Percentiles rank a stretch among this genome's conserved stretches.
Conservation (phyloP, 2,797 vertebrate genomes). For the Carapus acus region DNA sequence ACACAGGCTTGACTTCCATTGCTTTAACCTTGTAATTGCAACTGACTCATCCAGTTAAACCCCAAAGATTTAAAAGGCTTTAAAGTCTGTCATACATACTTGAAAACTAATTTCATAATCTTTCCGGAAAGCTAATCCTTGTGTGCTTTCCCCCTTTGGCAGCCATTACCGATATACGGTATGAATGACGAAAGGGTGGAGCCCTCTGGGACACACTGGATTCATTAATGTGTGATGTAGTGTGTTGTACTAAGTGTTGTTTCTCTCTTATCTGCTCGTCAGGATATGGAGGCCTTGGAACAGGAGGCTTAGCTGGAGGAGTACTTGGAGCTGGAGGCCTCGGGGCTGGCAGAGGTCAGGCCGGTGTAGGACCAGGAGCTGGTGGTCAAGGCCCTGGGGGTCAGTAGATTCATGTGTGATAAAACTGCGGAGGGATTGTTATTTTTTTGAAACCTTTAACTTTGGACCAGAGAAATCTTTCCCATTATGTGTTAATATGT, state of each 20-base stretch:
- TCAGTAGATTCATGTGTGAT: constrained; percentile 15
- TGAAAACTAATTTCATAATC: constrained; percentile 31
- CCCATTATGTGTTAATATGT: not conserved
- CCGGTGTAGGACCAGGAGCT: constrained; percentile 29
- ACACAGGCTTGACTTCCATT: constrained; percentile 14
- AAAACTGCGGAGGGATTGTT: not conserved
- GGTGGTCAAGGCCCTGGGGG: constrained; percentile 42
- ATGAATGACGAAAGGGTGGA: constrained; percentile 44
- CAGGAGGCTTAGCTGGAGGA: constrained; percentile 42
- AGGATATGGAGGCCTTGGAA: constrained; percentile 47
- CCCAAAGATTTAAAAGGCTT: constrained; percentile 16
- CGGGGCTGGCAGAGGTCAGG: constrained; percentile 46
- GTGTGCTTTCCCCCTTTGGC: constrained; percentile 25
- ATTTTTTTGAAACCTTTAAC: not conserved
- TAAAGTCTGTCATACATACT: constrained; percentile 27
- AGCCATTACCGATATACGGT: constrained; percentile 20
- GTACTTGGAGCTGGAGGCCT: constrained; percentile 48
- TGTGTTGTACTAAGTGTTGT: constrained; percentile 14
- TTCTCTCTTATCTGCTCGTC: constrained; percentile 25
- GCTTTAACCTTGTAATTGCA: constrained; percentile 14
- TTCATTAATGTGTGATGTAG: constrained; percentile 49
- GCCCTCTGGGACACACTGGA: constrained; percentile 33
- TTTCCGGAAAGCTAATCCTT: constrained; percentile 31
- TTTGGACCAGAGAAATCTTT: not conserved
- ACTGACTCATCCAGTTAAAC: constrained; percentile 11